These are phyloP conservation scores for Trachelus tabidus DNA, from an alignment of 2,888 invertebrate species.

Conservation along the genomic window DNA sequence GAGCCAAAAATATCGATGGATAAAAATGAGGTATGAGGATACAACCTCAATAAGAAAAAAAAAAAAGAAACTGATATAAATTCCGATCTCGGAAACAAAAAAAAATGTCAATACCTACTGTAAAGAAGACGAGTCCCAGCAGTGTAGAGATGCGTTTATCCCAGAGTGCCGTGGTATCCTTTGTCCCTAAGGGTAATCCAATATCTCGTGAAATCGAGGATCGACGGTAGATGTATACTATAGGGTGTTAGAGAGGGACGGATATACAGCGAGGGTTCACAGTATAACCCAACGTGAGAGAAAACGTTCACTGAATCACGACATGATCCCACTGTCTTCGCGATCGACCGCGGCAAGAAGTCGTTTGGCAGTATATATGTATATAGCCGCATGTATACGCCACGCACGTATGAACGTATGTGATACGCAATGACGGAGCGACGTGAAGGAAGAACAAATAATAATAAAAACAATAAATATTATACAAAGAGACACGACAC, in stretches of 20 bases:
- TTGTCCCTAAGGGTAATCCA: conserved; percentile 48
- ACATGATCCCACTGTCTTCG: not conserved
- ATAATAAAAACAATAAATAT: not conserved
- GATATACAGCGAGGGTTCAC: not conserved
- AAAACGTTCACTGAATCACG: not conserved
- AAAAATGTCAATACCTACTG: not conserved
- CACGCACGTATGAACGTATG: not conserved
- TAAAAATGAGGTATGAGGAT: not conserved
- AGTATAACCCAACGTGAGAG: not conserved
- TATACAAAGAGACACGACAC: not conserved
- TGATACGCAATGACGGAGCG: not conserved
- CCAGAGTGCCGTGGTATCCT: conserved; percentile 38
- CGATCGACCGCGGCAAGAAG: not conserved
- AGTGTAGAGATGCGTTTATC: not conserved
- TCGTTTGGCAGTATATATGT: not conserved
- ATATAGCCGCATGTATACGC: not conserved
- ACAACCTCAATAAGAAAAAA: not conserved
- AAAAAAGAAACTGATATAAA: not conserved
- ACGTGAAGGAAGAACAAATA: not conserved
- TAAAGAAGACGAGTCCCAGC: not conserved
- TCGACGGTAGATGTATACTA: not conserved
- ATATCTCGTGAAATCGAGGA: conserved; percentile 28
- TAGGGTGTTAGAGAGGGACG: not conserved
- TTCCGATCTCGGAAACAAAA: not conserved
- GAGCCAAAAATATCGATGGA: not conserved